Percentiles rank a stretch among this genome's conserved stretches.
These are phyloP conservation scores for Halictus rubicundus DNA, from an alignment of 1,140 invertebrate species.

Conservation along the genomic window DNA sequence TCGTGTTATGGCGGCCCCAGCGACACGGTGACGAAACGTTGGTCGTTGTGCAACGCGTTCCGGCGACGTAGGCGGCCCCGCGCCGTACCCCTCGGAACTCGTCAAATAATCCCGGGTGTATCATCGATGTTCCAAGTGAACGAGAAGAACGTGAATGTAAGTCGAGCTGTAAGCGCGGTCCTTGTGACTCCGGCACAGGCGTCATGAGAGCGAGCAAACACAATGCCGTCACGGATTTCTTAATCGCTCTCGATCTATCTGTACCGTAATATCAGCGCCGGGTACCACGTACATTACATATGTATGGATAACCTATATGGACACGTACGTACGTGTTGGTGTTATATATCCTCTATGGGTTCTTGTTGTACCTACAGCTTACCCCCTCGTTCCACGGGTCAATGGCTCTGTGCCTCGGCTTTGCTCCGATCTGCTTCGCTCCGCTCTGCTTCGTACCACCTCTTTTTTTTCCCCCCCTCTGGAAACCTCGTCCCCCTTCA, in stretches of 20 bases:
- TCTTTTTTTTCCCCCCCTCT: background rate
- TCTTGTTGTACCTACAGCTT: slow-evolving; percentile 53
- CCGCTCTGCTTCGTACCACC: slow-evolving; percentile 56
- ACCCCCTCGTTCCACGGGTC: slow-evolving; percentile 70
- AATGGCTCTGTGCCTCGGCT: slow-evolving; percentile 66
- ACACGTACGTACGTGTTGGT: slow-evolving; percentile 26
- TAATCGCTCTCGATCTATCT: slow-evolving; percentile 78
- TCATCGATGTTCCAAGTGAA: background rate
- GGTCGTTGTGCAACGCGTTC: too few relatives aligned
- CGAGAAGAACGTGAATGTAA: slow-evolving; percentile 20
- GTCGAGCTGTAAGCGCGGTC: slow-evolving; percentile 11
- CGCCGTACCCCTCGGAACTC: background rate
- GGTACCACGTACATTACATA: slow-evolving; percentile 32
- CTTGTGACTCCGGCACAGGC: slow-evolving; percentile 20
- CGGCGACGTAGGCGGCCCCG: too few relatives aligned
- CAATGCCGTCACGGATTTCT: slow-evolving; percentile 79
- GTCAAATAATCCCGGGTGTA: background rate
- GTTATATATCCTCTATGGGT: slow-evolving; percentile 38
- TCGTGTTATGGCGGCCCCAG: too few relatives aligned
- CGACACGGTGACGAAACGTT: background rate
- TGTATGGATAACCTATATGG: slow-evolving; percentile 26
- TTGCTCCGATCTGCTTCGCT: slow-evolving; percentile 57
- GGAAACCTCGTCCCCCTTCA: slow-evolving; percentile 4
- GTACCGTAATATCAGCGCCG: slow-evolving; percentile 68
- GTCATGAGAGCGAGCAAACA: slow-evolving; percentile 65